Base-by-base conservation (phyloP, 2,797 vertebrate species). In the Acanthurus lineatus region DNA sequence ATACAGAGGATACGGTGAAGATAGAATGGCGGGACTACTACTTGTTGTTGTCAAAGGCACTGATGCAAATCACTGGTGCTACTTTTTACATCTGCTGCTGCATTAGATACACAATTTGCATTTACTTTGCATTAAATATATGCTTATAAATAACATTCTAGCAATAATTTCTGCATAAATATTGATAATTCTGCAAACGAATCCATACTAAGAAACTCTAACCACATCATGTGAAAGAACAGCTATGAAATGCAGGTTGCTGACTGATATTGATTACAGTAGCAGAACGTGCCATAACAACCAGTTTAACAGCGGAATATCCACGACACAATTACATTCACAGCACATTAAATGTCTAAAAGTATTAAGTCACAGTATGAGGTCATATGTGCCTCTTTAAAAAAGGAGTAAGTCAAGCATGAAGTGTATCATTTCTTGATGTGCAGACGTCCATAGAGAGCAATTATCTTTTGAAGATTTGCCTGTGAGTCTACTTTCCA, bases 371-470 rank as follows among this genome's bases (percentile, higher is more conserved):
- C 69, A 73, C 60, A 45, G n/a, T 8, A 11, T 42, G 0, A 74
- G 66, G 42, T 63, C 71, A 68, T 66, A 69, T 81, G 65, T 42
- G 51, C 58, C 11, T 25, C 58, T 78, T 17, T 56, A 45, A 15
- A 15, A 73, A 47, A 52, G 28, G 32, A 65, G 16, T 7, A 32
- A 81, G 16, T 40, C 38, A 4, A 59, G 71, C 68, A 52, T 20
- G 25, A 64, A 61, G n/a, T 6, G 17, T 68, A 32, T 57, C 52
- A 17, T 47, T 58, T 66, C 16, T 60, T 69, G 53, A 77, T 44
- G 17, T 10, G 58, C 28, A 7, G 32, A 71, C 2, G 35, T 61
- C 47, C 35, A n/a, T 5, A 52, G 35, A 52, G 69, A 61, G 57
- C 45, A 71, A 63, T 75, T 64, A 78, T 62, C 63, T 42, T 16